Evolutionary conservation across 1,140 invertebrate genomes (phyloP), one percentile per base, ranked within the genome.

Genomic region (Zeugodacus cucurbitae): DNA sequence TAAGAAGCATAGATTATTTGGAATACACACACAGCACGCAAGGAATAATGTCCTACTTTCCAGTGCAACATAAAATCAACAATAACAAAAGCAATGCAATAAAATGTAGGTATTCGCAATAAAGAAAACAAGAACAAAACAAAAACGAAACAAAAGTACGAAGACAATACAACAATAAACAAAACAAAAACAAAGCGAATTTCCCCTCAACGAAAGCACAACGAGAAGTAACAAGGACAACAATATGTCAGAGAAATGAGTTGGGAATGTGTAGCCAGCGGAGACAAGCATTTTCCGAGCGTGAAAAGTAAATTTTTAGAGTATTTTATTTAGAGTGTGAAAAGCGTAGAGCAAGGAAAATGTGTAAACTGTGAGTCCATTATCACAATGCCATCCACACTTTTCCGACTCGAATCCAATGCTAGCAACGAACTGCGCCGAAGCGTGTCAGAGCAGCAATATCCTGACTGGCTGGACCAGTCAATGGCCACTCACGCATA

Each of bases 21-120:
- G 10, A 67, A 62, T 67, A 34, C 14, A 67, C 14, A 67, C 58
- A 62, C 48, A 62, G 58, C 17, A 70, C 7, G n/a, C 10, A 70
- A 22, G 29, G 74, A 29, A 82, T 82, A 82, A 82, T 82, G 74
- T 48, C 74, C 74, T 82, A 82, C 74, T 82, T 82, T 82, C 74
- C 74, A 82, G 74, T 17, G 74, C 41, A 82, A 29, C 37, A 82
- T 82, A 82, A n/a, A 82, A 48, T 48, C 41, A 82, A 82, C 37
- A 82, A 82, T 48, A 82, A 82, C 74, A 82, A 82, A 82, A 82
- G 41, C 41, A 44, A 82, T 7, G 41, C 41, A n/a, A 82, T 41
- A 37, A 74, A 20, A 74, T 44, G 14, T 44, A 44, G 26, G 14
- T 41, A 41, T 37, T 29, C 17, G 11, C 22, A 74, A 11, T 17